phyloP scores from a whole-genome alignment of 1,140 invertebrate species.

The Saccostrea cuccullata region DNA sequence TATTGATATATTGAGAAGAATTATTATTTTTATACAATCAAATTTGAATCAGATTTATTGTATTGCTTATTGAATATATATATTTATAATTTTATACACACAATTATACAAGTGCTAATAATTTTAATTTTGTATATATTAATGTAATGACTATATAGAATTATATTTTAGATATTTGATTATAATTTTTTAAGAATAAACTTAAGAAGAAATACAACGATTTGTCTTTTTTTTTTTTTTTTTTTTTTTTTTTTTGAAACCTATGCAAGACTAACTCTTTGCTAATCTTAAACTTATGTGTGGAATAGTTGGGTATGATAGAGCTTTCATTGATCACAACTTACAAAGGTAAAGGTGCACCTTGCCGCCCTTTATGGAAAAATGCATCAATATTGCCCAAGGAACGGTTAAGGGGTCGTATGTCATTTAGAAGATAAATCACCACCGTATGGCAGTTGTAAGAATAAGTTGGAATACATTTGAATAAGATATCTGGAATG shows the following conservation, averaged over 20 bases:
- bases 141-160: background rate
- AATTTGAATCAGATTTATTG: background rate
- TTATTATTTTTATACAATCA: slow-evolving; percentile 13
- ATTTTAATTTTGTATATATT: background rate
- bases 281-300: too few relatives aligned
- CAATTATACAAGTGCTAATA: slow-evolving; percentile 16
- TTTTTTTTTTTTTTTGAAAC: background rate
- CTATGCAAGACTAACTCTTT: background rate
- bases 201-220: background rate
- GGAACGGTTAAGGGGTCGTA: background rate
- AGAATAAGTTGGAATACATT: slow-evolving; percentile 10
- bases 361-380: background rate
- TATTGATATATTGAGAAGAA: slow-evolving; percentile 22
- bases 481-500: background rate
- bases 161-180: slow-evolving; percentile 10
- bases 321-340: background rate
- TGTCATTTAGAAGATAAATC: slow-evolving; percentile 10
- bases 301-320: background rate
- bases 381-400: background rate
- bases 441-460: background rate
- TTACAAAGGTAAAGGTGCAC: background rate
- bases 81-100: background rate
- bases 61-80: slow-evolving; percentile 11
- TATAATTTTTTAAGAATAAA: background rate
- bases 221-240: background rate